phyloP scores from a whole-genome alignment of 2,888 invertebrate genomes.

The Eristalis arbustorum region DNA sequence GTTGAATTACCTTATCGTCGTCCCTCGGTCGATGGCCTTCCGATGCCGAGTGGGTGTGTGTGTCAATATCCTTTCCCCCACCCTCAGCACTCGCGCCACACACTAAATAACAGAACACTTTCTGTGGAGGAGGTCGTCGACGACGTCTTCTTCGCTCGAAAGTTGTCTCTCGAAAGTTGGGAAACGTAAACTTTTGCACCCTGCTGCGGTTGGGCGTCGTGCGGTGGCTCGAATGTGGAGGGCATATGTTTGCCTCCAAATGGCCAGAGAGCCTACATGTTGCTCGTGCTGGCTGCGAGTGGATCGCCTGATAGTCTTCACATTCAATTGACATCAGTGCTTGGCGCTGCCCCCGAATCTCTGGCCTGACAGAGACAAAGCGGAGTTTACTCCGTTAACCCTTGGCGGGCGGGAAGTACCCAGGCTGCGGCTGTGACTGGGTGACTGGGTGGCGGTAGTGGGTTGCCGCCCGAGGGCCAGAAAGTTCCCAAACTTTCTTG shows the following conservation, averaged over 20 bases:
- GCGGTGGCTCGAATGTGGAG: conserved; percentile 26
- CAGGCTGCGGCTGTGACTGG: not conserved
- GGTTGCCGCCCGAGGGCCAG: not conserved
- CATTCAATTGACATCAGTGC: conserved; percentile 61
- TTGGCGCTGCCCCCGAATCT: conserved; percentile 25
- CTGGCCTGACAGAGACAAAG: conserved; percentile 32
- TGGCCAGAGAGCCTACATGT: conserved; percentile 33
- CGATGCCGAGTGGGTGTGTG: not conserved
- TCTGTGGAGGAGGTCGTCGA: conserved; percentile 3
- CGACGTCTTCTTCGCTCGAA: conserved; percentile 16
- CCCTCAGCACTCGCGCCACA: too few relatives aligned
- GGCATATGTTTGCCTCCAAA: conserved; percentile 12
- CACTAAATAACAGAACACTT: conserved; percentile 32
- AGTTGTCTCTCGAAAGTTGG: conserved; percentile 23
- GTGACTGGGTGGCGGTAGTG: not conserved
- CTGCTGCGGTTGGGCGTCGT: not conserved
- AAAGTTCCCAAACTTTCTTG: conserved; percentile 58
- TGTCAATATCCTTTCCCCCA: not conserved
- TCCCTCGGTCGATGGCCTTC: not conserved
- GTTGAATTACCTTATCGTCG: conserved; percentile 48
- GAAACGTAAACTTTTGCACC: conserved; percentile 27
- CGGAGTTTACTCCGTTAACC: conserved; percentile 30
- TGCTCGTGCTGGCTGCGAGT: not conserved
- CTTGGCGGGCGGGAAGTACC: not conserved
- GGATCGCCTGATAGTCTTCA: conserved; percentile 27